Evolutionary conservation across 2,113 vertebrate species (phyloP).

Genomic region (Ochotona curzoniae): DNA sequence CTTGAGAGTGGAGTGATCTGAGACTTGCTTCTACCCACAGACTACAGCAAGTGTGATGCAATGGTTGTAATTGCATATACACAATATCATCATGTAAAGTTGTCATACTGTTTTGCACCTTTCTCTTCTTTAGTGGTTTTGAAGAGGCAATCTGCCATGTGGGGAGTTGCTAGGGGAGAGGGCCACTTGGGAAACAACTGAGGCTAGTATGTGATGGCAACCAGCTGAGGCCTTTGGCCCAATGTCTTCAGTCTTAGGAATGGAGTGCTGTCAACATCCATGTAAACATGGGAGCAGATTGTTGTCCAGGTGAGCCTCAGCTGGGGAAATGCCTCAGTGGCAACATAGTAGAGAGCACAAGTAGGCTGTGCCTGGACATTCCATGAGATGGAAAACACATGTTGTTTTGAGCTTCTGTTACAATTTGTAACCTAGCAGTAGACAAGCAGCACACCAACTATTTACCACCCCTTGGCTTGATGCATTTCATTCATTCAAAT

Average conservation of each 20-base stretch:
- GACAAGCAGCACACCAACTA: background rate
- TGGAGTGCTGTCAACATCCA: background rate
- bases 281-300: background rate
- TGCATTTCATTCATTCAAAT: conserved; percentile 45
- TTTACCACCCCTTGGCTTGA: background rate
- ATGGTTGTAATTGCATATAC: background rate
- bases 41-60: background rate
- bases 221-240: background rate
- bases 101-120: background rate
- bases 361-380: background rate
- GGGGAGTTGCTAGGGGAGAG: background rate
- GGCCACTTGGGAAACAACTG: background rate
- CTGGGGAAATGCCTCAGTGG: background rate
- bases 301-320: background rate
- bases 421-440: background rate
- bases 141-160: background rate
- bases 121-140: background rate
- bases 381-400: background rate
- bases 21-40: background rate
- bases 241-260: background rate
- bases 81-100: background rate
- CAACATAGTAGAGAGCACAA: background rate
- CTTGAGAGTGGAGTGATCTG: background rate
- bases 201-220: background rate
- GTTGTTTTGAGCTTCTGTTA: background rate